Conservation (phyloP, 1,140 invertebrate genomes). For the Diachasma alloeum region DNA sequence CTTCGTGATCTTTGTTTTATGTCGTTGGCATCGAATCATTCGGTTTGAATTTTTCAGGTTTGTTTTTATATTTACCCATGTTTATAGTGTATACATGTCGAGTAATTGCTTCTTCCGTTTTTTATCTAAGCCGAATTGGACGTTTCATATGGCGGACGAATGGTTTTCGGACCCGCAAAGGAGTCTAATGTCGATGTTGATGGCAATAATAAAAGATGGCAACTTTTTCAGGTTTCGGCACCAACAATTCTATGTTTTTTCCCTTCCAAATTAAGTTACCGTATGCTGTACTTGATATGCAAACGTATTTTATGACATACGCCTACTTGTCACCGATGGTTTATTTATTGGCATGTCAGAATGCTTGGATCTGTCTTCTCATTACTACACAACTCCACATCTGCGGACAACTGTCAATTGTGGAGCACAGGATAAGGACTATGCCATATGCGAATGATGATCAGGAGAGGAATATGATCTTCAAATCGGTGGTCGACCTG, state of each 20-base stretch:
- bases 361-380: conserved; percentile 30
- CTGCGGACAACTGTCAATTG: conserved; percentile 34
- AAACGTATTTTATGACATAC: conserved; percentile 29
- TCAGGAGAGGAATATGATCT: neutral
- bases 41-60: no score
- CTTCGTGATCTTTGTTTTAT: no score
- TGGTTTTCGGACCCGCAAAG: no score
- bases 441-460: neutral
- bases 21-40: no score
- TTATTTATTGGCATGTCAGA: conserved; percentile 28
- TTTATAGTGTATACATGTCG: no score
- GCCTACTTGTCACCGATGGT: conserved; percentile 30
- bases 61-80: no score
- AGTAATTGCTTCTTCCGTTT: no score
- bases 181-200: no score
- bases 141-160: no score
- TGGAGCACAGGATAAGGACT: conserved; percentile 29
- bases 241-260: conserved; percentile 23
- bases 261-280: conserved; percentile 27
- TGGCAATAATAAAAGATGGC: no score
- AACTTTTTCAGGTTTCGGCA: neutral
- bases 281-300: conserved; percentile 9
- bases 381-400: conserved; percentile 33
- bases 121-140: no score
- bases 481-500: neutral